A percentile compares a stretch with the other conserved stretches of the same genome.
Conservation (phyloP, 2,888 invertebrate species). For the Branchellion lobata region DNA sequence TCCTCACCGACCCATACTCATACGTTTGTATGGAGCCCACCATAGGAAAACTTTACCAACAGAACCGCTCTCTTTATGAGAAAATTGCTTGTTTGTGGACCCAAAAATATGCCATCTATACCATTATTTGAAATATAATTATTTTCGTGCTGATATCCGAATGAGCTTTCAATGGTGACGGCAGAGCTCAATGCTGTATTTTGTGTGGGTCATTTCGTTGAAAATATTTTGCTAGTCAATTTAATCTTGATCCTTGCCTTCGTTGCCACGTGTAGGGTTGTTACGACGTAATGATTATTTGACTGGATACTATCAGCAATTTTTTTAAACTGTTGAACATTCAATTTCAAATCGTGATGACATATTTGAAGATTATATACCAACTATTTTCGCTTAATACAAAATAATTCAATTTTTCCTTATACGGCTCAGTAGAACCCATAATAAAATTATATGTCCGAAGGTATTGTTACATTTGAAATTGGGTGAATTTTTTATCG, state of each 20-base stretch:
- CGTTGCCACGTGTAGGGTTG: not conserved
- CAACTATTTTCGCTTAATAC: too few relatives aligned
- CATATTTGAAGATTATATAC: too few relatives aligned
- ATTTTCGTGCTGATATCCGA: too few relatives aligned
- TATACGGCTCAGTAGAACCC: too few relatives aligned
- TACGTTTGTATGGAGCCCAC: constrained; percentile 86
- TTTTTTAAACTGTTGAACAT: too few relatives aligned
- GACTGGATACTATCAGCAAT: too few relatives aligned
- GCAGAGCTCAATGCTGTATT: too few relatives aligned
- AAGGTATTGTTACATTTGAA: too few relatives aligned
- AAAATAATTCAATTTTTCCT: too few relatives aligned
- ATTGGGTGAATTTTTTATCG: too few relatives aligned
- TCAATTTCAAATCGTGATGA: not conserved
- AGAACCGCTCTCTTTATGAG: constrained; percentile 75
- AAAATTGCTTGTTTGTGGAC: constrained; percentile 82
- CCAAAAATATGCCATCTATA: constrained; percentile 73
- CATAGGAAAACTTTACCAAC: constrained; percentile 76
- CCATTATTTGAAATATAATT: constrained; percentile 47
- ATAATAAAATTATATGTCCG: too few relatives aligned
- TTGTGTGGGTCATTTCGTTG: not conserved
- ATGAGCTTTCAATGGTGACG: too few relatives aligned
- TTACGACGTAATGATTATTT: not conserved
- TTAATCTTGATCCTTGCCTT: not conserved
- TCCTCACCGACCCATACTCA: constrained; percentile 76
- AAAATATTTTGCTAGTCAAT: constrained; percentile 14